phyloP scores from a whole-genome alignment of 2,888 invertebrate species.

The Notodonta ziczac region DNA sequence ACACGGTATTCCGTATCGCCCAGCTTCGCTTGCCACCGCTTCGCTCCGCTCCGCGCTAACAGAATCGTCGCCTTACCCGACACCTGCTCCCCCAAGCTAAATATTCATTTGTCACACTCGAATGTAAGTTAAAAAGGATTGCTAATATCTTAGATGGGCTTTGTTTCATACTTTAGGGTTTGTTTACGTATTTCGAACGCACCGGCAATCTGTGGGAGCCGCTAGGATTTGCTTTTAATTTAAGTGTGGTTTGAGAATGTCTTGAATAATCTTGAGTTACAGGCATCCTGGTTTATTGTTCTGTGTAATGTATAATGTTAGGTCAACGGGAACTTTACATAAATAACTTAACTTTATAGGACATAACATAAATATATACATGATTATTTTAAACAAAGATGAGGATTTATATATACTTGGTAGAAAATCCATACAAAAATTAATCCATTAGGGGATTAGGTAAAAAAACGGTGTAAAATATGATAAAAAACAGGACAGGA shows the following conservation, averaged over 20 bases:
- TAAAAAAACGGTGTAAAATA: too few species aligned
- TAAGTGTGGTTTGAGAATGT: slow-evolving; percentile 11
- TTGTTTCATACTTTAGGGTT: slow-evolving; percentile 49
- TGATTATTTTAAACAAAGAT: too few species aligned
- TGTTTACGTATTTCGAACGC: slow-evolving; percentile 53
- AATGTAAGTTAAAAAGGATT: slow-evolving; percentile 78
- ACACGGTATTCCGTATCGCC: background rate
- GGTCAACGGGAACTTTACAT: background rate
- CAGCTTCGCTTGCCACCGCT: slow-evolving; percentile 3
- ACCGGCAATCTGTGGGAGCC: slow-evolving; percentile 26
- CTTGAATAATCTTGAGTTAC: slow-evolving; percentile 14
- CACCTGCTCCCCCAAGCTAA: slow-evolving; percentile 73
- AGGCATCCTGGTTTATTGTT: slow-evolving; percentile 9
- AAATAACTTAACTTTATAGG: too few species aligned
- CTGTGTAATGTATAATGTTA: background rate
- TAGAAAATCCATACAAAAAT: too few species aligned
- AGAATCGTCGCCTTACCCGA: slow-evolving; percentile 5
- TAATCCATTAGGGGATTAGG: too few species aligned
- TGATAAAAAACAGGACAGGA: too few species aligned
- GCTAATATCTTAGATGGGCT: slow-evolving; percentile 78
- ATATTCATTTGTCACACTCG: slow-evolving; percentile 78
- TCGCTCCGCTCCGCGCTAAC: background rate
- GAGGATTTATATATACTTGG: too few species aligned
- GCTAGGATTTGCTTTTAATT: slow-evolving; percentile 30
- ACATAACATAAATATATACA: too few species aligned